Evolutionary conservation across 2,797 vertebrate genomes (phyloP), one percentile per base, ranked within the genome.

Genomic region (Bradypodion pumilum): DNA sequence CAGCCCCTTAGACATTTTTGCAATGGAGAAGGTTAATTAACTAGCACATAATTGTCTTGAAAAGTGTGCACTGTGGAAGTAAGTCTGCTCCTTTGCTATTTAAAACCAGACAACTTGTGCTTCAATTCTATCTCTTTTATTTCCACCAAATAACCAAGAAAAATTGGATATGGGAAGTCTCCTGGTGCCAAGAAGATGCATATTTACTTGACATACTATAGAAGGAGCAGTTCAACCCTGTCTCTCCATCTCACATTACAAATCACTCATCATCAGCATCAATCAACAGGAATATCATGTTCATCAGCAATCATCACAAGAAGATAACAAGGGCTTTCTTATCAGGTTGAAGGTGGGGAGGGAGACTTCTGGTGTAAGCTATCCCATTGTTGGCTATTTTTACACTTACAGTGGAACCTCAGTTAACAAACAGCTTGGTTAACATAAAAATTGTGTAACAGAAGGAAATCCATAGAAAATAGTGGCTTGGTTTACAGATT

Each of bases 51-150:
- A 84, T 70, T 91, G 87, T 82, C 78, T 83, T 88, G 73, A 90
- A 92, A 80, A 46, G 29, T 78, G 87, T 84, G 85, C 76, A 88
- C 73, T 46, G 85, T 37, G 68, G 85, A 91, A 89, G 84, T 76
- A 40, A 72, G 70, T 42, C 32, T 89, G 76, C 85, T 85, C 87
- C 29, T 78, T 89, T 73, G 84, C 72, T 69, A 73, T 87, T 78
- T 76, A 68, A 8, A 0, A 35, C 76, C 84, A 91, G 92, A 87
- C 92, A 91, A 88, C 77, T 15, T 29, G 60, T 92, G 85, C 89
- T 86, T 91, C 89, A 91, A 83, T 93, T 83, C 86, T 91, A 84
- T 83, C 88, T 90, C 80, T 86, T 91, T 88, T 87, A 86, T 91
- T 91, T 92, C 92, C 86, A 87, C 91, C 76, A 80, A 87, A 85